Conservation (phyloP, 2,888 invertebrate species). For the Tortricodes alternella region DNA sequence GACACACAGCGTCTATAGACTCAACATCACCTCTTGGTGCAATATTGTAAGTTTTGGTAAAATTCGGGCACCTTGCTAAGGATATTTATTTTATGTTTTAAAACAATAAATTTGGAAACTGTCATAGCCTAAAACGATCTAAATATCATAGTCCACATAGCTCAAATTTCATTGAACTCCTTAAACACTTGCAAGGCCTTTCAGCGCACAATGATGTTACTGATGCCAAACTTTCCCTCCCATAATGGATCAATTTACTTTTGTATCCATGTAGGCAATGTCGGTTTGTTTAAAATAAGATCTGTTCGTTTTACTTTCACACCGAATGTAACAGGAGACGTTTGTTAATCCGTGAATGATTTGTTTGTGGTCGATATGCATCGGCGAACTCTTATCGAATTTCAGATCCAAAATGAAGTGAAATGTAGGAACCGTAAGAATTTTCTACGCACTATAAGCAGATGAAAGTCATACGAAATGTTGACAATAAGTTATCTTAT, state of each 20-base stretch:
- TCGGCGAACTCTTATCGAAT: slow-evolving; percentile 3
- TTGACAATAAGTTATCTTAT: too few species aligned
- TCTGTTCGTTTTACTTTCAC: slow-evolving; percentile 31
- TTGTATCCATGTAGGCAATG: slow-evolving; percentile 25
- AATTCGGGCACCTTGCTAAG: too few species aligned
- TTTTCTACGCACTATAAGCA: not conserved
- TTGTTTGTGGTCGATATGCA: slow-evolving; percentile 30
- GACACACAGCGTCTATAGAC: too few species aligned
- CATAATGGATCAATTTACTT: slow-evolving; percentile 31
- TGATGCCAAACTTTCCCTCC: slow-evolving; percentile 29
- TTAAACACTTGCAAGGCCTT: slow-evolving; percentile 7
- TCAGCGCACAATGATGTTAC: slow-evolving; percentile 29
- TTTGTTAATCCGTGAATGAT: slow-evolving; percentile 20
- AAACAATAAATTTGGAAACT: too few species aligned
- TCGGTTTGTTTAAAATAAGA: slow-evolving; percentile 30
- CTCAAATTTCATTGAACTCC: not conserved
- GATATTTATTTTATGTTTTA: too few species aligned
- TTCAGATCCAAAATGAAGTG: slow-evolving; percentile 12
- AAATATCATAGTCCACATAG: not conserved
- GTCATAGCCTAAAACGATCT: too few species aligned
- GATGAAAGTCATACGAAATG: too few species aligned
- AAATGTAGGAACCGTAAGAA: not conserved
- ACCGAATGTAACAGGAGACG: slow-evolving; percentile 25
- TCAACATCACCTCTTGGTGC: too few species aligned
- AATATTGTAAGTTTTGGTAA: too few species aligned